Evolutionary conservation across 2,113 vertebrate species (phyloP), one percentile per base, ranked within the genome.

Genomic region (Chionomys nivalis): DNA sequence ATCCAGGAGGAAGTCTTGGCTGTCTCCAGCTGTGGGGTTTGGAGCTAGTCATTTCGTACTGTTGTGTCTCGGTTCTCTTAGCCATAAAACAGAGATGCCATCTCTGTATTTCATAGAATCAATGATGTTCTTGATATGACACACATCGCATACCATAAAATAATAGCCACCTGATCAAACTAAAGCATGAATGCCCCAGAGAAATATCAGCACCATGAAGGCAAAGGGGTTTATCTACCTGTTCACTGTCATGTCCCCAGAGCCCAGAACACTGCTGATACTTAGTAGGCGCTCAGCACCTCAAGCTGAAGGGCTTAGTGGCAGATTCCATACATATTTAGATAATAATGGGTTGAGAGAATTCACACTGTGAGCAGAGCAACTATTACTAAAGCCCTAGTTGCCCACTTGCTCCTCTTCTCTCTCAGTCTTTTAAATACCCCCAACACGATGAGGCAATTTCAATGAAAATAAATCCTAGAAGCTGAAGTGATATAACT

Each of bases 401-500:
- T 55, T 47, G 17, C 86, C 19, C 52, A 12, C 16, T 55, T 24
- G 65, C 36, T 28, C n/a, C 16, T 93, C 77, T 75, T 86, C 89
- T 61, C 47, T 33, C 33, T 7, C 14, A 23, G 42, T 19, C 86
- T 94, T 96, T 91, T 87, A 95, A 89, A 82, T 39, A 78, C 66
- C 2, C 63, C 52, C 36, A 55, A 26, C 63, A 95, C 87, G 81
- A 91, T 23, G 36, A 83, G 58, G 14, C 26, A 61, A 26, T 86
- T 86, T 90, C 91, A 93, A 42, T 91, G 66, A 77, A 95, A 92
- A 83, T 75, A 89, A 86, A 85, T n/a, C 52, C 88, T 70, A 44
- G 82, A 94, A 55, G 49, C 72, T 78, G 61, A 92, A 85, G 39
- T 92, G 87, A 90, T 19, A 47, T 68, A 63, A 97, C 94, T 93